Percentiles rank a stretch among this genome's conserved stretches.
Evolutionary conservation across 1,140 invertebrate species (phyloP).

Genomic region (Hylaeus anthracinus): DNA sequence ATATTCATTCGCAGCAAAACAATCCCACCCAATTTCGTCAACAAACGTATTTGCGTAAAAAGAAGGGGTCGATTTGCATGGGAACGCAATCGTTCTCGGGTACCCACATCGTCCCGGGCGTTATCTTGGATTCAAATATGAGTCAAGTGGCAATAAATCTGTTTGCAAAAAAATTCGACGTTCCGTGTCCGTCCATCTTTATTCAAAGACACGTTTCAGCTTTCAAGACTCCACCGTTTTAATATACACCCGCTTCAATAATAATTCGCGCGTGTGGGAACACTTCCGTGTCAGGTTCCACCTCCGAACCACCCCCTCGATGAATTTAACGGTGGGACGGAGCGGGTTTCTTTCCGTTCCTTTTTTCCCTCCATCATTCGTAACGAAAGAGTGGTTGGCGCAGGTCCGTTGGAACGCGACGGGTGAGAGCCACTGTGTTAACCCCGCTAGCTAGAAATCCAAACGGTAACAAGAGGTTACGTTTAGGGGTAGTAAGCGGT

Average conservation of each 20-base stretch:
- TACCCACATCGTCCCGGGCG: too few relatives aligned
- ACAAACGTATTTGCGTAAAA: too few relatives aligned
- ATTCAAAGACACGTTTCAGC: not conserved
- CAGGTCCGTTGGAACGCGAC: not conserved
- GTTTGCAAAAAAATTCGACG: not conserved
- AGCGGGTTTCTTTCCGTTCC: too few relatives aligned
- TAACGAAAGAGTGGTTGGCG: not conserved
- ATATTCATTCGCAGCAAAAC: too few relatives aligned
- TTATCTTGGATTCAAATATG: too few relatives aligned
- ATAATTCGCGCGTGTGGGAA: not conserved
- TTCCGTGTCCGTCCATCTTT: not conserved
- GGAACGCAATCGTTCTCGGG: too few relatives aligned
- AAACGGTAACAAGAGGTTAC: conserved; percentile 77
- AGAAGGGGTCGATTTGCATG: too few relatives aligned
- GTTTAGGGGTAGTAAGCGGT: conserved; percentile 79
- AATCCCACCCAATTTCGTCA: too few relatives aligned
- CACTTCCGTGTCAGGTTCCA: not conserved
- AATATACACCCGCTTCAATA: not conserved
- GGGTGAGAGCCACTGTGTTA: conserved; percentile 63
- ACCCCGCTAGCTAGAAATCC: conserved; percentile 72
- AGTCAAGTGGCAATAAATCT: too few relatives aligned
- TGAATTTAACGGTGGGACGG: not conserved
- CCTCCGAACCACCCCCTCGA: too few relatives aligned
- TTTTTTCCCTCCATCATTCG: not conserved
- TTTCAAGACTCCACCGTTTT: not conserved